Evolutionary conservation across 2,113 vertebrate species (phyloP).

Genomic region (Sander lucioperca): DNA sequence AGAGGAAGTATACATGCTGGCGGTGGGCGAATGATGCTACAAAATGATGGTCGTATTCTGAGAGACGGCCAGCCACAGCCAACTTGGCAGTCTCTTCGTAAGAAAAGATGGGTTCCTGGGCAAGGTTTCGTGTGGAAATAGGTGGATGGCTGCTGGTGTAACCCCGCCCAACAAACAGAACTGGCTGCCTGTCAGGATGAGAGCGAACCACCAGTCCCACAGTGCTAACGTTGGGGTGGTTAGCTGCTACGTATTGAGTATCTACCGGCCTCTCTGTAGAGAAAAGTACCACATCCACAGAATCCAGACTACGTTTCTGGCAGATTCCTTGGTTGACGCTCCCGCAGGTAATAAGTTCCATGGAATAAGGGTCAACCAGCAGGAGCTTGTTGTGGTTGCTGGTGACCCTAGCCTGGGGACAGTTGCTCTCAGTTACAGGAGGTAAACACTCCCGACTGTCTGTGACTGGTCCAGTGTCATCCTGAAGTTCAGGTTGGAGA

Average conservation of each 20-base stretch:
- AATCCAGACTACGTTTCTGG: constrained; percentile 89
- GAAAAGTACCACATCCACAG: constrained; percentile 86
- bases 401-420: constrained; percentile 90
- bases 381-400: constrained; percentile 96
- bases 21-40: constrained; percentile 90
- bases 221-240: constrained; percentile 94
- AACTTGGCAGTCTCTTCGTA: constrained; percentile 97
- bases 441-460: constrained; percentile 96
- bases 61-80: constrained; percentile 92
- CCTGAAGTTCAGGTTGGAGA: constrained; percentile 87
- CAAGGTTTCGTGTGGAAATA: constrained; percentile 94
- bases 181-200: constrained; percentile 83
- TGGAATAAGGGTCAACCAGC: constrained; percentile 87
- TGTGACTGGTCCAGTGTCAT: constrained; percentile 89
- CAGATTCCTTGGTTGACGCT: constrained; percentile 96
- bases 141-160: constrained; percentile 97
- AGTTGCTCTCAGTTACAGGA: constrained; percentile 89
- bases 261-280: constrained; percentile 92
- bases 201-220: constrained; percentile 92
- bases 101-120: constrained; percentile 93
- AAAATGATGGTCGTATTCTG: constrained; percentile 97
- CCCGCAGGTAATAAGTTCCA: constrained; percentile 94
- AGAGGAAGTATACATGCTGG: constrained; percentile 93
- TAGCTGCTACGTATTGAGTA: constrained; percentile 96
- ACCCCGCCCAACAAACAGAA: constrained; percentile 94